Evolutionary conservation across 2,113 vertebrate species (phyloP).

Genomic region (Pelodiscus sinensis): DNA sequence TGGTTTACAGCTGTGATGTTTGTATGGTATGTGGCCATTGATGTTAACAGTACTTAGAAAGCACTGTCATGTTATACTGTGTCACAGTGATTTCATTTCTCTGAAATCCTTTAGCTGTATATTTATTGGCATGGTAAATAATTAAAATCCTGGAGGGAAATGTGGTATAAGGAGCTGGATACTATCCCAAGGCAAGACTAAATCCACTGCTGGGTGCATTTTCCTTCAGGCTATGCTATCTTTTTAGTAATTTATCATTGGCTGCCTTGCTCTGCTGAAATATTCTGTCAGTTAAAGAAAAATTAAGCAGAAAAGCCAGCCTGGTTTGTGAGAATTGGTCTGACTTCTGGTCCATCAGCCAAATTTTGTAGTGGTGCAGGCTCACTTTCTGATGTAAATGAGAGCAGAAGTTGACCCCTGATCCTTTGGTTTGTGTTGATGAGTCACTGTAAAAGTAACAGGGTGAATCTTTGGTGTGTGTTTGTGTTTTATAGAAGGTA

Average conservation of each 20-base stretch:
- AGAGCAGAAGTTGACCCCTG: neutral
- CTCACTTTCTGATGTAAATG: neutral
- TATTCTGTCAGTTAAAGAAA: neutral
- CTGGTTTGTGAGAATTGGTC: neutral
- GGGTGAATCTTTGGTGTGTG: fast-evolving
- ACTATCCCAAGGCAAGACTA: fast-evolving
- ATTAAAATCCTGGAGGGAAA: neutral
- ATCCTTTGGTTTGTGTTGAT: fast-evolving
- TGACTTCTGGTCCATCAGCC: fast-evolving
- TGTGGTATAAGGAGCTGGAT: fast-evolving
- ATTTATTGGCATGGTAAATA: neutral
- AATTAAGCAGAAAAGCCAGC: neutral
- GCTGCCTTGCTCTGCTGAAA: neutral
- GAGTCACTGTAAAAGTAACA: fast-evolving
- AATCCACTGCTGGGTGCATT: fast-evolving
- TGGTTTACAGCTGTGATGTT: neutral
- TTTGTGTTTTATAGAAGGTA: fast-evolving
- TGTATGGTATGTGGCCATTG: neutral
- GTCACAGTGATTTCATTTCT: neutral
- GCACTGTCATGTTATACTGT: neutral
- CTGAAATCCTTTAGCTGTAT: neutral
- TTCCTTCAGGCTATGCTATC: fast-evolving
- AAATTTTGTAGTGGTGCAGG: fast-evolving
- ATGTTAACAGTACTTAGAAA: neutral
- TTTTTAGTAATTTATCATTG: neutral